A percentile compares a stretch with the other conserved stretches of the same genome.
phyloP scores from a whole-genome alignment of 1,140 invertebrate species.

The Papilio polytes region DNA sequence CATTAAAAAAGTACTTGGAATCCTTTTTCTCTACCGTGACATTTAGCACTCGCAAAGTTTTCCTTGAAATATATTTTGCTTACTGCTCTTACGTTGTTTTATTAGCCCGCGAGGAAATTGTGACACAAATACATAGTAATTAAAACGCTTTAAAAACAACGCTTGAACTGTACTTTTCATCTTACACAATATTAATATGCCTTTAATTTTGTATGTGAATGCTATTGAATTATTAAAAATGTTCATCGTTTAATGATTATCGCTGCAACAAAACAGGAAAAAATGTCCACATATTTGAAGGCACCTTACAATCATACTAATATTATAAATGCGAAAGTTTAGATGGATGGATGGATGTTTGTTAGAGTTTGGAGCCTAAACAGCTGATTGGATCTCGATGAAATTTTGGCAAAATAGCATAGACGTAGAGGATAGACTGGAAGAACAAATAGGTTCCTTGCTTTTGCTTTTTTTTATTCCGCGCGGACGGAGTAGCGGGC shows the following conservation, averaged over 20 bases:
- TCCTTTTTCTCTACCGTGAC: conserved; percentile 20
- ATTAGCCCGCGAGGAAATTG: background rate
- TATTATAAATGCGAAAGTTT: too few species aligned
- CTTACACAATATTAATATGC: background rate
- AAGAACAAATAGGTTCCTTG: too few species aligned
- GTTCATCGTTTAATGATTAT: background rate
- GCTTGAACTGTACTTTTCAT: too few species aligned
- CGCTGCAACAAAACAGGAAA: background rate
- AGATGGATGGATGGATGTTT: too few species aligned
- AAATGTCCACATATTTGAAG: too few species aligned
- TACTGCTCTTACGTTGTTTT: conserved; percentile 12
- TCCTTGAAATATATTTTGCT: conserved; percentile 24
- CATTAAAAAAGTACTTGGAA: conserved; percentile 20
- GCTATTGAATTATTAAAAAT: background rate
- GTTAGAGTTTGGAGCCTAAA: too few species aligned
- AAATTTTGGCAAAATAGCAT: too few species aligned
- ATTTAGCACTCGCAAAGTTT: conserved; percentile 21
- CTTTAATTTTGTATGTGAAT: background rate
- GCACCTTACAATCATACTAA: too few species aligned
- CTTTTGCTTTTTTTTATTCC: too few species aligned
- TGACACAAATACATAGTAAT: background rate
- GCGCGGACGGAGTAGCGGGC: too few species aligned
- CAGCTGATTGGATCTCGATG: too few species aligned
- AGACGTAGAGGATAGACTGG: too few species aligned
- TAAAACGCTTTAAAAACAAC: background rate